Conservation (phyloP, 1,140 invertebrate species). For the Mya arenaria region DNA sequence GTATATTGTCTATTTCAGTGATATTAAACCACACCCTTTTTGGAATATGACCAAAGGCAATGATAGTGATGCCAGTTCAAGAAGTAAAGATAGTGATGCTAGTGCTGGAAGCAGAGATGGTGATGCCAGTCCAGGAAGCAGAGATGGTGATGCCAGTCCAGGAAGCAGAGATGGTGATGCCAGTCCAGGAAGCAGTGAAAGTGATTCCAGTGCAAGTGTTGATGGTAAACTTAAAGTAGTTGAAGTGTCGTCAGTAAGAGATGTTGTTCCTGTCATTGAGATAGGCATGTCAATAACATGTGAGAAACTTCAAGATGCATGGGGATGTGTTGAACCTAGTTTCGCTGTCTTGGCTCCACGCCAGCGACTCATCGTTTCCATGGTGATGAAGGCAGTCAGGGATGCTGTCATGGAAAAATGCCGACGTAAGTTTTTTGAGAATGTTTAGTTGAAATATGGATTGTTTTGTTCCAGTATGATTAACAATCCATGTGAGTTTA, state of each 20-base stretch:
- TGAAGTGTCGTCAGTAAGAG: neutral
- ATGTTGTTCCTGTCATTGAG: too few relatives aligned
- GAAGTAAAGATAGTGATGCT: neutral
- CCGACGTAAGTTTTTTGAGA: constrained; percentile 46
- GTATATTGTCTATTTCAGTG: too few relatives aligned
- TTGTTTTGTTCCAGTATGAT: too few relatives aligned
- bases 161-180: too few relatives aligned
- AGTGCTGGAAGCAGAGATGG: neutral
- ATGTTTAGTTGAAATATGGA: too few relatives aligned
- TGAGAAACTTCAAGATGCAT: constrained; percentile 1
- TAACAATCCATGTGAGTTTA: too few relatives aligned
- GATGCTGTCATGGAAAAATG: constrained; percentile 22
- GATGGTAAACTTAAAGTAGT: neutral
- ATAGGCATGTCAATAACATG: too few relatives aligned
- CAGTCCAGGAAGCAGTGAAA: neutral
- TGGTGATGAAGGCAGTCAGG: neutral
- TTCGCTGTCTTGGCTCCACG: neutral
- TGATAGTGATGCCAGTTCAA: neutral
- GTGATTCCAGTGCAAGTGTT: neutral
- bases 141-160: neutral
- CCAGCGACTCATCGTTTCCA: neutral
- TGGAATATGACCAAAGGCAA: neutral
- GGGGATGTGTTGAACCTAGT: constrained; percentile 43
- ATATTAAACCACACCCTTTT: too few relatives aligned
- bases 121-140: neutral